phyloP scores from a whole-genome alignment of 2,113 vertebrate genomes.

The Zosterops hypoxanthus region DNA sequence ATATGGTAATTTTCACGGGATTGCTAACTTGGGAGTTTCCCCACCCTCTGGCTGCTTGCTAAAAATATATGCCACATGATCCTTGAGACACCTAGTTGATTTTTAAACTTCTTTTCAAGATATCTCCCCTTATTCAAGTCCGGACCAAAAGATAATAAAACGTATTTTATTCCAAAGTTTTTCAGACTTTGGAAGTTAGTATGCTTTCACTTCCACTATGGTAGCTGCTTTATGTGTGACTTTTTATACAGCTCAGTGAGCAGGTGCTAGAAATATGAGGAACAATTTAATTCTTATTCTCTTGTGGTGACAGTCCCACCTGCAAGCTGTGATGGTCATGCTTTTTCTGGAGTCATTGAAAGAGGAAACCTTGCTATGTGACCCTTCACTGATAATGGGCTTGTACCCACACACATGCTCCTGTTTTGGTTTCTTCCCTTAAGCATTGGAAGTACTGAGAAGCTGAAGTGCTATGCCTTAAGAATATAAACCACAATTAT shows the following conservation, averaged over 20 bases:
- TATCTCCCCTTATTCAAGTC: background rate
- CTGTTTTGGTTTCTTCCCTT: background rate
- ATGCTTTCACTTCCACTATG: background rate
- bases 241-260: background rate
- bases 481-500: background rate
- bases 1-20: background rate
- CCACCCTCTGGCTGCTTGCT: background rate
- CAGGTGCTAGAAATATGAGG: background rate
- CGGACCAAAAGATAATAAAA: background rate
- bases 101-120: background rate
- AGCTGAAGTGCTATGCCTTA: background rate
- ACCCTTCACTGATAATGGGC: background rate
- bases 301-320: background rate
- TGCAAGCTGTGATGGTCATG: background rate
- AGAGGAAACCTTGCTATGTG: background rate
- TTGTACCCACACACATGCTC: background rate
- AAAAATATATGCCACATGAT: background rate
- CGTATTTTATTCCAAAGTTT: background rate
- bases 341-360: background rate
- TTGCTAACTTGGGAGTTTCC: constrained; percentile 4
- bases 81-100: background rate
- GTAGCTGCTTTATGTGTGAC: background rate
- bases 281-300: background rate
- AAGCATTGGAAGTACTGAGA: background rate
- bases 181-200: background rate